Percentiles rank a stretch among this genome's conserved stretches.
Conservation (phyloP, 2,113 vertebrate genomes). For the Chaetops frenatus region DNA sequence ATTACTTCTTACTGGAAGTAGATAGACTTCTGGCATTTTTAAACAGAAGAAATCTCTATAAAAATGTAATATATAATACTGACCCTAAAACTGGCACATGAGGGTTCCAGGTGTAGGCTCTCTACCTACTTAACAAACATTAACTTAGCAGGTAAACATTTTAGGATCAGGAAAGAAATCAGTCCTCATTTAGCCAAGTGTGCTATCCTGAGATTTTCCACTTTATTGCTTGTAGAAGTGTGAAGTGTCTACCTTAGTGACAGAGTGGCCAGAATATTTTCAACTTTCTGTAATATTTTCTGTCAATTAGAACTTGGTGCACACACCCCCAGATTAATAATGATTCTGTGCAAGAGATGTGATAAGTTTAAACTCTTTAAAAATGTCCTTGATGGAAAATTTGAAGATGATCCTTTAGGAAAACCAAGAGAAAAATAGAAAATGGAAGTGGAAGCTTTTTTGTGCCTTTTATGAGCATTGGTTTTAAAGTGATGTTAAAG, state of each 20-base stretch:
- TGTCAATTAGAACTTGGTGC: neutral
- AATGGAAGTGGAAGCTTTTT: neutral
- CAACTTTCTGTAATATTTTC: neutral
- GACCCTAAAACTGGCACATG: neutral
- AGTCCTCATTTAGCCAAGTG: neutral
- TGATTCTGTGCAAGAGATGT: neutral
- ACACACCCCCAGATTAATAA: neutral
- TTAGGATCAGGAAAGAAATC: neutral
- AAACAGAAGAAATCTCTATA: neutral
- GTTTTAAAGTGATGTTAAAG: neutral
- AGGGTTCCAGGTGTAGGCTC: neutral
- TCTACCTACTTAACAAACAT: neutral
- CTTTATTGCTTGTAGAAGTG: neutral
- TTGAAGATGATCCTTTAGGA: neutral
- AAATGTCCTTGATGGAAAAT: neutral
- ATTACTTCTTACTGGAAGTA: neutral
- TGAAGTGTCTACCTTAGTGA: neutral
- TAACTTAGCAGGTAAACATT: neutral
- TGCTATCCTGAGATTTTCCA: neutral
- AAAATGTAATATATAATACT: neutral
- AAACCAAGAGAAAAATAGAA: neutral
- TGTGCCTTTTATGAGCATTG: neutral
- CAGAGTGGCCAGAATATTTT: neutral
- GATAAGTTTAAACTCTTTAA: neutral
- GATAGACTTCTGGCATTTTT: neutral